Conservation (phyloP, 2,113 vertebrate genomes). For the Lampris incognitus region DNA sequence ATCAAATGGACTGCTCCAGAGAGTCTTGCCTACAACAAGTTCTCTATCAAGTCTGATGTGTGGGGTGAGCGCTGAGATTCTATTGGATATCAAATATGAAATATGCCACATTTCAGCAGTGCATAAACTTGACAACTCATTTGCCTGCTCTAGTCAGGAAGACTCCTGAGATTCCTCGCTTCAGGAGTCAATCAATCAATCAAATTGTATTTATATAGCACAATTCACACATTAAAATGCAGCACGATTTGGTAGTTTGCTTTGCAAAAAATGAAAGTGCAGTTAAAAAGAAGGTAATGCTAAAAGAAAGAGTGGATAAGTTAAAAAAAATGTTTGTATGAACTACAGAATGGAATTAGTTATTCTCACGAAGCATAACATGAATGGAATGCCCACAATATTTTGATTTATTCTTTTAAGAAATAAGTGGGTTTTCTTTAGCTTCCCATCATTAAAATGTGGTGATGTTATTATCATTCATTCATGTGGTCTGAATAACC, state of each 20-base stretch:
- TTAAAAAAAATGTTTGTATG: no score
- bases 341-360: not conserved
- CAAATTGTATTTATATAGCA: no score
- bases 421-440: not conserved
- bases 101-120: not conserved
- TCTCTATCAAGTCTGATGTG: constrained; percentile 98
- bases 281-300: no score
- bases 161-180: not conserved
- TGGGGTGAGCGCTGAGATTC: constrained; percentile 87
- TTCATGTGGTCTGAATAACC: not conserved
- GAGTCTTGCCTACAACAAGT: constrained; percentile 98
- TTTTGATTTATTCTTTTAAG: no score
- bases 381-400: not conserved
- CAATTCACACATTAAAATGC: no score
- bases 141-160: not conserved
- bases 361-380: not conserved
- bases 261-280: no score
- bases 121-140: not conserved
- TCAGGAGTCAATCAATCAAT: not conserved
- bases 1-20: constrained; percentile 99
- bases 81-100: no score
- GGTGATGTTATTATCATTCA: not conserved
- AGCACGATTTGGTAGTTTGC: no score
- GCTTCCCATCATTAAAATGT: not conserved
- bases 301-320: no score